Percentiles rank a stretch among this genome's conserved stretches.
phyloP scores from a whole-genome alignment of 2,797 vertebrate species.

The Coendou prehensilis region DNA sequence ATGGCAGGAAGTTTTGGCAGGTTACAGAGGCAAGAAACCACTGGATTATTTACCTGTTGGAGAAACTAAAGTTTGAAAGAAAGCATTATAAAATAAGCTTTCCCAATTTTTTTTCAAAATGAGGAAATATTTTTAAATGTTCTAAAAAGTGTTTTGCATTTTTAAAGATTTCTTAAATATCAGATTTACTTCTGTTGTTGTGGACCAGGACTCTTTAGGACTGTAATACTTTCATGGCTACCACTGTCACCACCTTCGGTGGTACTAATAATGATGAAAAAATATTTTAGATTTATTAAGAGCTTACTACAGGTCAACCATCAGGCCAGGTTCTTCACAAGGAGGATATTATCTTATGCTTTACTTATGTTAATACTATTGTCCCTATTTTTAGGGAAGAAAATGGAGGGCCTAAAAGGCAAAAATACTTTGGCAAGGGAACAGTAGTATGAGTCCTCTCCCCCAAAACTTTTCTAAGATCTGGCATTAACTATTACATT shows the following conservation, averaged over 20 bases:
- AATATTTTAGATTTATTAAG: neutral
- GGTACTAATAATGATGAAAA: neutral
- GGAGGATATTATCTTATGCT: neutral
- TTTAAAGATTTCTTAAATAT: neutral
- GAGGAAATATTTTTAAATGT: neutral
- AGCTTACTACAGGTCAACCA: neutral
- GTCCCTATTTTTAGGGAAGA: neutral
- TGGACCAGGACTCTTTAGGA: neutral
- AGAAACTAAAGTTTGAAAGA: neutral
- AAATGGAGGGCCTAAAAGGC: neutral
- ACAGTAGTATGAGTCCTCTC: neutral
- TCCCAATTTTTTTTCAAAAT: neutral
- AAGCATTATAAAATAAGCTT: neutral
- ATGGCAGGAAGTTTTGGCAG: neutral
- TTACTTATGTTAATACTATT: slow-evolving; percentile 12
- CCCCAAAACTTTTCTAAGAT: neutral
- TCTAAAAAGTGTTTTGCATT: neutral
- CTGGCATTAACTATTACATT: neutral
- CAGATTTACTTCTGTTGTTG: neutral
- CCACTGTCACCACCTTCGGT: neutral
- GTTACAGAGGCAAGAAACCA: neutral
- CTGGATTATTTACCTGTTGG: neutral
- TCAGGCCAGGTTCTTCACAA: neutral
- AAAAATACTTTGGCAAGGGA: neutral
- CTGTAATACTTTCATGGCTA: neutral